These are phyloP conservation scores for Paraplagusia blochii DNA, from an alignment of 2,113 vertebrate species.

Conservation along the genomic window DNA sequence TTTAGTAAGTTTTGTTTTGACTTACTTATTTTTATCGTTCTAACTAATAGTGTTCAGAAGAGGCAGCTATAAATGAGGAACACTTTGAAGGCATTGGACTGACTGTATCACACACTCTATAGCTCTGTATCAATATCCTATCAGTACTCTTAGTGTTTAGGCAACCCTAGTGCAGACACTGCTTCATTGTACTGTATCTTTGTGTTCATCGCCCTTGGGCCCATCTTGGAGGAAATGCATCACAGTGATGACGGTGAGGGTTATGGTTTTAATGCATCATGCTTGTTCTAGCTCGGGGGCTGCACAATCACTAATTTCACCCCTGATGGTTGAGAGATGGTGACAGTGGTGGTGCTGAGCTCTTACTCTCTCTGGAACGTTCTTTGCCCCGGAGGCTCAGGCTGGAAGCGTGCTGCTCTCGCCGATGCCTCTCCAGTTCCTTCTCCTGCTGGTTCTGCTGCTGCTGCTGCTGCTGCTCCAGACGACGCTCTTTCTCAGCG, in stretches of 20 bases:
- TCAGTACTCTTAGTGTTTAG: no score
- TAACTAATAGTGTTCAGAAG: no score
- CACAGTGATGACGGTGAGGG: conserved; percentile 15
- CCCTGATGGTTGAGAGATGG: conserved; percentile 19
- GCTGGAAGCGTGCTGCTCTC: conserved; percentile 88
- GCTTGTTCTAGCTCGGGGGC: conserved; percentile 18
- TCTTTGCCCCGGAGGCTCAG: conserved; percentile 90
- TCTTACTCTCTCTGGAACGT: conserved; percentile 94
- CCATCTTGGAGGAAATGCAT: conserved; percentile 1
- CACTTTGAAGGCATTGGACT: no score
- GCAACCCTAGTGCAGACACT: not conserved
- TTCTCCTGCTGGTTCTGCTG: conserved; percentile 92
- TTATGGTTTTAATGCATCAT: conserved; percentile 3
- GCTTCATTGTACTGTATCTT: conserved; percentile 12
- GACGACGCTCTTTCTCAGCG: conserved; percentile 92
- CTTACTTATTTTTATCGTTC: no score
- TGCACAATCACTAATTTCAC: conserved; percentile 1
- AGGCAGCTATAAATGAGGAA: no score
- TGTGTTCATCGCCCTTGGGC: conserved; percentile 14
- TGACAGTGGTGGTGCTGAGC: conserved; percentile 40
- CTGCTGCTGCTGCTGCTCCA: conserved; percentile 90
- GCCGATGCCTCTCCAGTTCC: conserved; percentile 88
- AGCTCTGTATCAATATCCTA: not conserved
- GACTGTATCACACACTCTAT: no score
- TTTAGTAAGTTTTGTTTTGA: no score